Conservation (phyloP, 2,797 vertebrate genomes). For the Megaceryle alcyon region DNA sequence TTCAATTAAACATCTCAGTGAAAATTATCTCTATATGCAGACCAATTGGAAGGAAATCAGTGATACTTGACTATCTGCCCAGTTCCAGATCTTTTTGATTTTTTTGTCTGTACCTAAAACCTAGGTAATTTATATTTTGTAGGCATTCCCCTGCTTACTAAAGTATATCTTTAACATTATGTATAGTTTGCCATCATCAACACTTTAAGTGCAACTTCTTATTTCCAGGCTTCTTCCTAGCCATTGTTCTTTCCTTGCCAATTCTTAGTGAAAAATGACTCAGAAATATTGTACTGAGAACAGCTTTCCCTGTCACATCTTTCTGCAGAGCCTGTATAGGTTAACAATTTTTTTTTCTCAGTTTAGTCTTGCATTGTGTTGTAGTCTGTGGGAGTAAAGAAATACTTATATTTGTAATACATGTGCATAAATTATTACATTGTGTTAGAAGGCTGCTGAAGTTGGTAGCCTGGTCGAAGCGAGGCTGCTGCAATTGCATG, state of each 20-base stretch:
- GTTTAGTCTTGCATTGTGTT: not conserved
- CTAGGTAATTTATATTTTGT: not conserved
- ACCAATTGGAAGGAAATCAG: not conserved
- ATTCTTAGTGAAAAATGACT: not conserved
- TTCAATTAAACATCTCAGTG: not conserved
- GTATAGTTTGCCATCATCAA: not conserved
- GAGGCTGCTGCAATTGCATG: not conserved
- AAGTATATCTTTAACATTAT: not conserved
- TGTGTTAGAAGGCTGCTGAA: not conserved
- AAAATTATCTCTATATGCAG: not conserved
- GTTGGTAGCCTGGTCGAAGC: not conserved
- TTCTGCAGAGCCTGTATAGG: not conserved
- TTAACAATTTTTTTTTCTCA: not conserved
- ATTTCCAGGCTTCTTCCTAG: not conserved
- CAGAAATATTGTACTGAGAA: not conserved
- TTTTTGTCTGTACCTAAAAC: not conserved
- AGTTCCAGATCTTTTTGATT: not conserved
- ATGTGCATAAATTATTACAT: not conserved
- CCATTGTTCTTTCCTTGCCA: not conserved
- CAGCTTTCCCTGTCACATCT: not conserved
- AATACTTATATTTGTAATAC: fast-evolving
- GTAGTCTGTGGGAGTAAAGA: not conserved
- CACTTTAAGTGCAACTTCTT: not conserved
- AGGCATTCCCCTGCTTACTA: not conserved
- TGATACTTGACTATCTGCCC: not conserved